phyloP scores from a whole-genome alignment of 2,888 invertebrate genomes.

The Pachymerium ferrugineum region DNA sequence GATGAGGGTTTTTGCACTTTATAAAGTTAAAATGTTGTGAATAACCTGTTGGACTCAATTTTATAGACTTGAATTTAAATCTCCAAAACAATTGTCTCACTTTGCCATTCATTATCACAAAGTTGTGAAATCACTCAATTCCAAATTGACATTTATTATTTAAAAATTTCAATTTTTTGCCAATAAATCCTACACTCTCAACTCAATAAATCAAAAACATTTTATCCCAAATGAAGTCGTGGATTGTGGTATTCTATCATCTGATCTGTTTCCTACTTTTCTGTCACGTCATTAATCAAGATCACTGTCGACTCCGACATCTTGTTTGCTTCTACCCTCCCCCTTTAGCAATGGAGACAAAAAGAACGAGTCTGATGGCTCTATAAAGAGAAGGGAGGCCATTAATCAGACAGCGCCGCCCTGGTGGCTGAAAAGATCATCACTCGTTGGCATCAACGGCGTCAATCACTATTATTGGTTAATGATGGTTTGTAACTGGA shows the following conservation, averaged over 20 bases:
- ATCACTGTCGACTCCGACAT: background rate
- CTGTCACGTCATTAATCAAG: constrained; percentile 5
- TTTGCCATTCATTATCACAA: too few species aligned
- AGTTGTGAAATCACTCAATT: too few species aligned
- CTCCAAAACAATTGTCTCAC: too few species aligned
- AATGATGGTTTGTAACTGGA: background rate
- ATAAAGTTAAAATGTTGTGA: too few species aligned
- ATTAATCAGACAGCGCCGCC: constrained; percentile 13
- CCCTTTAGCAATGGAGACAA: constrained; percentile 14
- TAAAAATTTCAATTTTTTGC: too few species aligned
- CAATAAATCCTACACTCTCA: background rate
- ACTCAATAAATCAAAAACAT: constrained; percentile 6
- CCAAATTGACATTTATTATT: too few species aligned
- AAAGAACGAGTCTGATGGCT: constrained; percentile 11
- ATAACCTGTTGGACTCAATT: too few species aligned
- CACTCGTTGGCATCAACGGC: background rate
- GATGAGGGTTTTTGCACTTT: too few species aligned
- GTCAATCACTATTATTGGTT: constrained; percentile 19
- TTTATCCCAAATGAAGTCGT: background rate
- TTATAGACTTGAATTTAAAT: too few species aligned
- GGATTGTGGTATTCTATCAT: background rate
- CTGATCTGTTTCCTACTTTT: background rate
- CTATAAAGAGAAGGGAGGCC: background rate
- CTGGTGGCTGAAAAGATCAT: background rate
- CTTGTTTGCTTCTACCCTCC: background rate